These are phyloP conservation scores for Odontothrips loti DNA, from an alignment of 2,888 invertebrate genomes.

Conservation along the genomic window DNA sequence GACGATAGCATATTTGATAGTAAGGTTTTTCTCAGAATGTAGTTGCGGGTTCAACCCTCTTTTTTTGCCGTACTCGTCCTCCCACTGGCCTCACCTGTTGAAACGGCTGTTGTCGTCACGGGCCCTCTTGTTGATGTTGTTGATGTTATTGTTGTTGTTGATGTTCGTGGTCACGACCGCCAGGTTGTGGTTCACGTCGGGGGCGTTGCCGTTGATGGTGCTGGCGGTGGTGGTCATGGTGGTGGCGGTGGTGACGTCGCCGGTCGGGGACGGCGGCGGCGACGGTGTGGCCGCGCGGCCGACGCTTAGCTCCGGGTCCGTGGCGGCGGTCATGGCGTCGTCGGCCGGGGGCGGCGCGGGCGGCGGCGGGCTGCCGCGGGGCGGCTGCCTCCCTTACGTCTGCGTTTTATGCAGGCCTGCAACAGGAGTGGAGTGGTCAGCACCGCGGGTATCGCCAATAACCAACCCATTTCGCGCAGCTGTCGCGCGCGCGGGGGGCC, in stretches of 20 bases:
- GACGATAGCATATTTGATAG: no score
- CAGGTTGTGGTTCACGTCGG: constrained; percentile 19
- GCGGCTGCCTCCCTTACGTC: constrained; percentile 41
- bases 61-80: no score
- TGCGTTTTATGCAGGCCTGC: neutral
- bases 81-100: neutral
- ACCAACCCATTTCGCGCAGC: neutral
- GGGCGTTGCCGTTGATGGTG: constrained; percentile 35
- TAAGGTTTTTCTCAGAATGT: no score
- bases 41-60: no score
- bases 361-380: constrained; percentile 46
- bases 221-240: constrained; percentile 28
- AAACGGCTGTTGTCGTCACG: neutral
- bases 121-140: neutral
- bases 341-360: constrained; percentile 43
- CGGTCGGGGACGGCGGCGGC: no score
- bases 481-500: neutral
- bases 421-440: neutral
- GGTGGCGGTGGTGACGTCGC: constrained; percentile 29
- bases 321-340: constrained; percentile 42
- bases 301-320: constrained; percentile 39
- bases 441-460: no score
- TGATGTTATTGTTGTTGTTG: no score
- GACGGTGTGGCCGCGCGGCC: no score
- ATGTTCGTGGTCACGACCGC: neutral